These are phyloP conservation scores for Chaitophorus viminalis DNA, from an alignment of 2,888 invertebrate species.

Conservation along the genomic window DNA sequence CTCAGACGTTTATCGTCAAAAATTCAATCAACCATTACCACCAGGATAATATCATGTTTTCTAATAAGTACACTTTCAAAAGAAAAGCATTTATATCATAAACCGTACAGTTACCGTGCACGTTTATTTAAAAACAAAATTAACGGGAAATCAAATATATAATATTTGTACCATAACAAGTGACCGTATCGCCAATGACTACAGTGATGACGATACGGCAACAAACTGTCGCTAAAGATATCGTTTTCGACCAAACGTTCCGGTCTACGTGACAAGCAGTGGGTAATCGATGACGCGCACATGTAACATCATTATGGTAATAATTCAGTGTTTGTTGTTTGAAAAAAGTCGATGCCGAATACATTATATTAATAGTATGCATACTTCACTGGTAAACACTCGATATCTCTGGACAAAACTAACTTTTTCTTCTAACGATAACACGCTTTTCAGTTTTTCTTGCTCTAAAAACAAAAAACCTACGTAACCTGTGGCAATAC, in stretches of 20 bases:
- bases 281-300: neutral
- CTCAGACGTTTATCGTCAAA: neutral
- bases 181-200: neutral
- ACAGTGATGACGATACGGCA: neutral
- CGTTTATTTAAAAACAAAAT: neutral
- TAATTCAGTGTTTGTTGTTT: neutral
- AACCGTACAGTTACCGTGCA: neutral
- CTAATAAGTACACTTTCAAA: neutral
- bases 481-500: neutral
- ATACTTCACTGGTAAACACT: too few relatives aligned
- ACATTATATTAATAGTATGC: too few relatives aligned
- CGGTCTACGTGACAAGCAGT: constrained; percentile 6
- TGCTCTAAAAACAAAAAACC: neutral
- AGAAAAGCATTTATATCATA: neutral
- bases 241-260: constrained; percentile 39
- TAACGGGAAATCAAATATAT: neutral
- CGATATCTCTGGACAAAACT: too few relatives aligned
- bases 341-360: neutral
- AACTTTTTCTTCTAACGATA: too few relatives aligned
- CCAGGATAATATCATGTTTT: neutral
- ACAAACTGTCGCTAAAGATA: constrained; percentile 14
- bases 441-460: too few relatives aligned
- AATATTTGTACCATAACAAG: neutral
- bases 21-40: constrained; percentile 3
- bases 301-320: neutral